These are phyloP conservation scores for Spilosoma lubricipeda DNA, from an alignment of 2,888 invertebrate species.

Conservation along the genomic window DNA sequence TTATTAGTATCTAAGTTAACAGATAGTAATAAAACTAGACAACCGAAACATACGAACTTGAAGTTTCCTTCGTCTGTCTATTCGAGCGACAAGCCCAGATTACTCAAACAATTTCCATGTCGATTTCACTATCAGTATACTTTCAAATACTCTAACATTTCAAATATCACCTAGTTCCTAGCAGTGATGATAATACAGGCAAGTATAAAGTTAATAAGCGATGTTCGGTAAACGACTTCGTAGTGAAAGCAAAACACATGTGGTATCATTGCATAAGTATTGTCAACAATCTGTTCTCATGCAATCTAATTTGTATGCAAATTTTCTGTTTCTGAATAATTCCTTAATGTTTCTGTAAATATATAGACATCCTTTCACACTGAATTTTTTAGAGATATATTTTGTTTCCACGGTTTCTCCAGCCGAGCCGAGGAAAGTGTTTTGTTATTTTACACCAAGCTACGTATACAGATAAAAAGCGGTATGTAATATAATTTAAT, in stretches of 20 bases:
- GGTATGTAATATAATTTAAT: not conserved
- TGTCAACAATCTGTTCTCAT: slow-evolving; percentile 15
- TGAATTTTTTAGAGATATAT: not conserved
- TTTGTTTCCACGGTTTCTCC: slow-evolving; percentile 1
- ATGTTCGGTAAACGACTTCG: slow-evolving; percentile 25
- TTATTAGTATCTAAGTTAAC: not conserved
- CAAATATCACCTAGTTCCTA: not conserved
- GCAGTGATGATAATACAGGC: not conserved
- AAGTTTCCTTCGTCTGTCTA: not conserved
- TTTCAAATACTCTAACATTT: not conserved
- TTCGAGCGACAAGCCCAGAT: not conserved
- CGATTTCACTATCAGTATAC: not conserved
- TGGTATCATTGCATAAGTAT: slow-evolving; percentile 42
- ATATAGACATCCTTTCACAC: not conserved
- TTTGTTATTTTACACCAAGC: not conserved
- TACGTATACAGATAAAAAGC: not conserved
- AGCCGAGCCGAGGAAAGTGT: not conserved
- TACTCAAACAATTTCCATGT: not conserved
- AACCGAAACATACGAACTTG: not conserved
- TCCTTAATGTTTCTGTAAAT: slow-evolving; percentile 3
- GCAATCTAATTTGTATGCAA: slow-evolving; percentile 26
- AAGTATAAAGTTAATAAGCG: slow-evolving; percentile 7
- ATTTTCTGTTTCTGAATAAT: slow-evolving; percentile 21
- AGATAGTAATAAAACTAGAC: not conserved
- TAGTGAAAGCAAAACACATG: slow-evolving; percentile 38